Base-by-base conservation (phyloP, 2,888 invertebrate species). In the Chelonus formosanus region DNA sequence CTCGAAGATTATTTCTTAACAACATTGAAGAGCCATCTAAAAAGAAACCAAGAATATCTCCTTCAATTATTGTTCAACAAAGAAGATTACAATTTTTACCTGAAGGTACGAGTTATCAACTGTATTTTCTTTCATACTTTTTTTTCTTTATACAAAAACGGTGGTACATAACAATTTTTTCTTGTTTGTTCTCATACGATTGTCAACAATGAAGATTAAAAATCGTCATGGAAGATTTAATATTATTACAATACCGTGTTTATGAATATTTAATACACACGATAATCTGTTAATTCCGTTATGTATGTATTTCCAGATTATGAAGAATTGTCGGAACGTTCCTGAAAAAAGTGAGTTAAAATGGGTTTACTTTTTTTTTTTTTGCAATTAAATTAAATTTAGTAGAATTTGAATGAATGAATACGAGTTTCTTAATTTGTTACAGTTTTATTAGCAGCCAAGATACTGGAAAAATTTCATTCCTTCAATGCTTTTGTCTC, bases 41-140 rank as follows among this genome's bases (percentile, higher is more conserved):
- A 67, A 69, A 69, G 70, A 73, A 63, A 65, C 45, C 54, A 60
- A 69, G 63, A 68, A 70, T 62, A 57, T 58, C 57, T 45, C 32
- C 57, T 34, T 20, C 3, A 44, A 62, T 54, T 1, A 54, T 62
- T 35, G 32, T 8, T 62, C 54, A 40, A 32, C 60, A 52, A 20
- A 3, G 60, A 62, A 62, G 54, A 62, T 54, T 43, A 6, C 35
- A 54, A 10, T 54, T 52, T 44, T 31, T 10, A 8, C n/a, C 7
- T n/a, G 32, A 53, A 61, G 60, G 60, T 61, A 61, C 40, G 8
- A 10, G n/a, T 31, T 10, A 43, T 32, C 3, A 31, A 10, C 5
- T 61, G 44, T 6, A 45, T 61, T 31, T 20, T 20, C 20, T 20
- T 20, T 20, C 20, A 20, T 20, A 20, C n/a, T 20, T 20, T 20